A percentile compares a stretch with the other conserved stretches of the same genome.
phyloP scores from a whole-genome alignment of 2,797 vertebrate genomes.

The Lepus townsendii region DNA sequence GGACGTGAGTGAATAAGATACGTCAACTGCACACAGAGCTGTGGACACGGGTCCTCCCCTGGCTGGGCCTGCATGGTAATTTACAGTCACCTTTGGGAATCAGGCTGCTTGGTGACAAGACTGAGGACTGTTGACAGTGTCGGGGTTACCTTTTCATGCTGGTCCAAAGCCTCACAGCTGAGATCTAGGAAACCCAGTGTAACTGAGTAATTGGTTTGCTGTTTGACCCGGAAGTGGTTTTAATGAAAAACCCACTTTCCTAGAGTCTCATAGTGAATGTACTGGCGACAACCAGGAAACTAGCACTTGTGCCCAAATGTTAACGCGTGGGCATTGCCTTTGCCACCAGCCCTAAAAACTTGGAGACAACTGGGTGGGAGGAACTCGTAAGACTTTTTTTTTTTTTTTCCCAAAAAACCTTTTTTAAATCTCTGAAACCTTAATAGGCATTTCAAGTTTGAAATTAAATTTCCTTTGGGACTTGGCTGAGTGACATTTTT shows the following conservation, averaged over 20 bases:
- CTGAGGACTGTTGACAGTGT: neutral
- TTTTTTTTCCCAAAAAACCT: neutral
- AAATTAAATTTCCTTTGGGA: constrained; percentile 18
- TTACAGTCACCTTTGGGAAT: neutral
- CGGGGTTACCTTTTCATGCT: neutral
- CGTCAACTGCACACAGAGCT: neutral
- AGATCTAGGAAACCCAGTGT: neutral
- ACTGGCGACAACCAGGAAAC: neutral
- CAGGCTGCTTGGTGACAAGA: neutral
- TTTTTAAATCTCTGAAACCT: neutral
- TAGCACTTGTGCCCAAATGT: neutral
- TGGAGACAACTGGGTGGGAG: neutral
- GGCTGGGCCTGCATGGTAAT: neutral
- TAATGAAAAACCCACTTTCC: constrained; percentile 38
- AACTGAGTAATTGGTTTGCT: neutral
- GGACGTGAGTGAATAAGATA: neutral
- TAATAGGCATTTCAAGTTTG: neutral
- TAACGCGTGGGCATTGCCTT: neutral
- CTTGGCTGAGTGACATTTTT: neutral
- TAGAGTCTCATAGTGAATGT: neutral
- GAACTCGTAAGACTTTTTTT: neutral
- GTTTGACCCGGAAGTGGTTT: neutral
- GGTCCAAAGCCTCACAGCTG: neutral
- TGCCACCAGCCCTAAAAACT: neutral
- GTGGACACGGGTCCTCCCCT: neutral